phyloP scores from a whole-genome alignment of 1,140 invertebrate species.

The Micrasema longulum region DNA sequence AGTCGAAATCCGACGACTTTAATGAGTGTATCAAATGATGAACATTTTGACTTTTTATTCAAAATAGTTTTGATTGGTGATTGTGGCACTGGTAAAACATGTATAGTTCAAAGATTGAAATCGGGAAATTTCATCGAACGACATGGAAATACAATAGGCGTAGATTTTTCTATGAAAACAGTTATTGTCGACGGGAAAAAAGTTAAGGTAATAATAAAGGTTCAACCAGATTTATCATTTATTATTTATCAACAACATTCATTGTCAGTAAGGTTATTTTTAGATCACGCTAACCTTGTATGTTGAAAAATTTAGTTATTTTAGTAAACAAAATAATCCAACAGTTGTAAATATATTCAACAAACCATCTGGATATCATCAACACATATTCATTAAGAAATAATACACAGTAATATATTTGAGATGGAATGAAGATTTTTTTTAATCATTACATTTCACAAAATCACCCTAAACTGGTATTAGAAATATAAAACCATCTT shows the following conservation, averaged over 20 bases:
- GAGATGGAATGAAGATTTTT: no score
- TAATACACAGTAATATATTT: no score
- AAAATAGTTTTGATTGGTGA: slow-evolving; percentile 89
- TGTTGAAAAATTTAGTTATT: no score
- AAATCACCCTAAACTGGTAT: no score
- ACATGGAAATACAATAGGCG: slow-evolving; percentile 94
- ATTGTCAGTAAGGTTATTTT: slow-evolving; percentile 33
- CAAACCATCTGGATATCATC: no score
- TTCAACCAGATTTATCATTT: background rate
- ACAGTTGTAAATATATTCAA: no score
- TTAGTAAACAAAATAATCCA: background rate
- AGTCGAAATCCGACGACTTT: slow-evolving; percentile 70
- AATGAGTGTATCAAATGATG: slow-evolving; percentile 68
- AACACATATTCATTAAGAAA: no score
- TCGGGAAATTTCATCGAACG: slow-evolving; percentile 93
- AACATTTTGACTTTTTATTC: slow-evolving; percentile 84
- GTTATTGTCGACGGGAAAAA: slow-evolving; percentile 91
- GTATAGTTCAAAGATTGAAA: slow-evolving; percentile 92
- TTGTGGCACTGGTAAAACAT: slow-evolving; percentile 87
- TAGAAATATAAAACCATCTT: no score
- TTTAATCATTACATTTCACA: no score
- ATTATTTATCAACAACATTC: slow-evolving; percentile 13
- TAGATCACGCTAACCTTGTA: slow-evolving; percentile 29
- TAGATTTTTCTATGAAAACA: slow-evolving; percentile 98
- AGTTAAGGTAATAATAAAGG: slow-evolving; percentile 80